Base-by-base conservation (phyloP, 2,888 invertebrate species). In the Scaptomyza tumidula region DNA sequence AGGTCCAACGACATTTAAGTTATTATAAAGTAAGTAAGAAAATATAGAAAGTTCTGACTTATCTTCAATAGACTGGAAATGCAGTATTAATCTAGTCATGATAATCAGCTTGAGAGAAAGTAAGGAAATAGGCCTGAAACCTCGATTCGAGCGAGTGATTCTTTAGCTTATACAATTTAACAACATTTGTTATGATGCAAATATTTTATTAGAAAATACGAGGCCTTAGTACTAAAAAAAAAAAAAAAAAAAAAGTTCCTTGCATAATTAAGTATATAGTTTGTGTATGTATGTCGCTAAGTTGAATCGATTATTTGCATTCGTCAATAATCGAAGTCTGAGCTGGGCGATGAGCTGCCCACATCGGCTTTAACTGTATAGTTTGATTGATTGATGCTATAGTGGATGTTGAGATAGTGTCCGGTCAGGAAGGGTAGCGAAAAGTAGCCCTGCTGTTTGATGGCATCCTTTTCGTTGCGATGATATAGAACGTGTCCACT, bases 291-390 rank as follows among this genome's bases (percentile, higher is more conserved):
- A 24, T 19, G 2, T 19, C 19, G 24, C 24, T 24, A 2, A 24
- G 24, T 24, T 24, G 24, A 24, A 6, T 27, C 1, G 31, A 13
- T 33, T 13, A 31, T 27, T 14, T 19, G 3, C 13, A 33, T 13
- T 33, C 9, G 52, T n/a, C 27, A 44, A 11, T 9, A n/a, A 7
- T 81, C 74, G 10, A 90, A 77, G 19, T 79, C 77, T 0, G 78
- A 71, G 33, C 60, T 63, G 37, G 90, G 89, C 1, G 81, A 74
- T 1, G 70, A 56, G 14, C 68, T 58, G 56, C 77, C 73, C 19
- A 89, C 80, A 46, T 90, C 89, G 50, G 90, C 90, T 55, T 86
- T 80, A 33, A 90, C 80, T n/a, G 90, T 88, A 14, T 90, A 90
- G 70, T 90, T 87, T 41, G 67, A 71, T 33, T 80, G 78, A 31